phyloP scores from a whole-genome alignment of 92 coral and sea anemone species.

The Epizoanthus fatuus region DNA sequence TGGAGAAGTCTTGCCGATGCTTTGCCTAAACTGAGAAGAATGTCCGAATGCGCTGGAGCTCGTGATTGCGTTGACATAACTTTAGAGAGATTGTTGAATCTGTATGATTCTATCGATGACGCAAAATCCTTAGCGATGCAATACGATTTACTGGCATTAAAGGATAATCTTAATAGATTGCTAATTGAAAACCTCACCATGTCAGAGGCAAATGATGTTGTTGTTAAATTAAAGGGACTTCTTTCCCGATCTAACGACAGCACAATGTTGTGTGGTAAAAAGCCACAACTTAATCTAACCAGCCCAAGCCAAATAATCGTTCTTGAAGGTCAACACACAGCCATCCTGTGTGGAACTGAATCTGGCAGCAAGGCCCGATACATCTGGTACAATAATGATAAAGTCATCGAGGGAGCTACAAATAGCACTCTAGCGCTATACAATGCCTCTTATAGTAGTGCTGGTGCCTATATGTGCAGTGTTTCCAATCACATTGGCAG shows the following conservation, averaged over 20 bases:
- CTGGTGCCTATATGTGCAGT: constrained; percentile 61
- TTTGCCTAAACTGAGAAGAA: neutral
- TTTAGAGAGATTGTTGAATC: constrained; percentile 17
- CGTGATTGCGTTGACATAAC: constrained; percentile 36
- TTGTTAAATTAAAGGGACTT: constrained; percentile 1
- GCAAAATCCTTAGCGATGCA: constrained; percentile 28
- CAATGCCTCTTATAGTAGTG: constrained; percentile 39
- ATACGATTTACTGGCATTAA: neutral
- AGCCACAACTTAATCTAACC: constrained; percentile 39
- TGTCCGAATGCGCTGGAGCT: constrained; percentile 52
- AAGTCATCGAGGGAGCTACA: constrained; percentile 28
- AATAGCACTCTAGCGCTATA: constrained; percentile 39
- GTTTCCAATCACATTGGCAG: constrained; percentile 63
- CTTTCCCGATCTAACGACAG: constrained; percentile 27
- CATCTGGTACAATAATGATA: constrained; percentile 61
- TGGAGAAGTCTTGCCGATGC: constrained; percentile 28
- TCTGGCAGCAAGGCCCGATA: constrained; percentile 47
- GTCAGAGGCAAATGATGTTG: neutral
- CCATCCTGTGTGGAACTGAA: constrained; percentile 51
- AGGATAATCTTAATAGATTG: neutral
- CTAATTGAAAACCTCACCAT: neutral
- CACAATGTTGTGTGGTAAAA: constrained; percentile 62
- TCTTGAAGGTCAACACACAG: constrained; percentile 30
- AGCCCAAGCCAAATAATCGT: constrained; percentile 26
- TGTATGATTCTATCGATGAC: constrained; percentile 29